These are phyloP conservation scores for Siderastrea radians DNA, from an alignment of 92 coral and sea anemone species.

Conservation along the genomic window DNA sequence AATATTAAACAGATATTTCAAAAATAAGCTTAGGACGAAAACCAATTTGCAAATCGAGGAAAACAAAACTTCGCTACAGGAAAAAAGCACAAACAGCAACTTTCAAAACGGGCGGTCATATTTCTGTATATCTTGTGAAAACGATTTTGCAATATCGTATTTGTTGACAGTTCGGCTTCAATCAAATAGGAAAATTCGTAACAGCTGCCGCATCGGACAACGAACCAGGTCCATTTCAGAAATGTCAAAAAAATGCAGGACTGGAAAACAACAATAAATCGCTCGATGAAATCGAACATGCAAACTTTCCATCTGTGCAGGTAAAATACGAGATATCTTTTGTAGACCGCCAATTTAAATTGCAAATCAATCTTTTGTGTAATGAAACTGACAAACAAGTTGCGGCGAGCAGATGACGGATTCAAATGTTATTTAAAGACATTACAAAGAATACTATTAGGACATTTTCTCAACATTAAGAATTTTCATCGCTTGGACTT, in stretches of 20 bases:
- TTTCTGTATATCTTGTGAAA: neutral
- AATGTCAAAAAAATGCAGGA: neutral
- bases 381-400: neutral
- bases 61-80: neutral
- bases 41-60: neutral
- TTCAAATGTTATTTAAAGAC: neutral
- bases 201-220: conserved; percentile 3
- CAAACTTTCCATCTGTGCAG: too few relatives aligned
- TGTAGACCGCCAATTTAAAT: neutral
- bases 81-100: neutral
- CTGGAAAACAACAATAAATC: neutral
- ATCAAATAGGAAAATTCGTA: neutral
- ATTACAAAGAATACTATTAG: neutral
- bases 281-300: neutral
- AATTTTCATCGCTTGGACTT: neutral
- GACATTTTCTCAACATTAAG: neutral
- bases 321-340: neutral
- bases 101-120: neutral
- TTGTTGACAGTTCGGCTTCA: neutral
- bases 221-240: neutral
- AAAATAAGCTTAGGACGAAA: neutral
- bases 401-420: neutral
- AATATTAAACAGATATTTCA: neutral
- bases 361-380: neutral
- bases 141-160: conserved; percentile 12